Evolutionary conservation across 2,888 invertebrate genomes (phyloP).

Genomic region (Hydriomena furcata): DNA sequence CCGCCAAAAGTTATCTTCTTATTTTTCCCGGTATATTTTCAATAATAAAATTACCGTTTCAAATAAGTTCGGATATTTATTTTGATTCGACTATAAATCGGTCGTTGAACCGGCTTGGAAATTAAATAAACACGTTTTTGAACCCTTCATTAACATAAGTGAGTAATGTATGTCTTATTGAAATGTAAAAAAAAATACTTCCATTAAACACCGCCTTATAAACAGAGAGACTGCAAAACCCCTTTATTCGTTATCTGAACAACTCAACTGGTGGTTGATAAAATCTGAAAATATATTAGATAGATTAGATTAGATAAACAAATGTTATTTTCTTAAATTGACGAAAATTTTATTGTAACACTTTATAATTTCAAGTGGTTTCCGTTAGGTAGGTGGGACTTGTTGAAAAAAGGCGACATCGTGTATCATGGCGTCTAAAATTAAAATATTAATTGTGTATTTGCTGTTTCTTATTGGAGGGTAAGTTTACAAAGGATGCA

Average conservation of each 20-base stretch:
- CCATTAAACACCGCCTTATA: background rate
- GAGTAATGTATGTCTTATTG: background rate
- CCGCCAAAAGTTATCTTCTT: no score
- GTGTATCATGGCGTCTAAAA: no score
- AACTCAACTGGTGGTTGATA: conserved; percentile 1
- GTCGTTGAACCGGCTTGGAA: no score
- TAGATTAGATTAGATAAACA: background rate
- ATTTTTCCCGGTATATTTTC: no score
- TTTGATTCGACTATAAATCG: no score
- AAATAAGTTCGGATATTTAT: no score
- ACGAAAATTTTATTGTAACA: background rate
- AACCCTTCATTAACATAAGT: no score
- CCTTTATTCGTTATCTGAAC: background rate
- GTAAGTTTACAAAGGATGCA: conserved; percentile 8
- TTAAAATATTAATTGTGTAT: background rate
- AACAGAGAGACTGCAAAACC: background rate
- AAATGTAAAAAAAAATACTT: background rate
- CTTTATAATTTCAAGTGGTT: background rate
- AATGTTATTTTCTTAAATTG: no score
- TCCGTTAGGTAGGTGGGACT: no score
- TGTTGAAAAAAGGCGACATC: no score
- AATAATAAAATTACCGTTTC: no score
- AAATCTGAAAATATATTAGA: background rate
- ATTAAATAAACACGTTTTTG: no score
- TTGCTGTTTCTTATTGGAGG: conserved; percentile 2